Base-by-base conservation (phyloP, 1,140 invertebrate species). In the Pristionchus pacificus region DNA sequence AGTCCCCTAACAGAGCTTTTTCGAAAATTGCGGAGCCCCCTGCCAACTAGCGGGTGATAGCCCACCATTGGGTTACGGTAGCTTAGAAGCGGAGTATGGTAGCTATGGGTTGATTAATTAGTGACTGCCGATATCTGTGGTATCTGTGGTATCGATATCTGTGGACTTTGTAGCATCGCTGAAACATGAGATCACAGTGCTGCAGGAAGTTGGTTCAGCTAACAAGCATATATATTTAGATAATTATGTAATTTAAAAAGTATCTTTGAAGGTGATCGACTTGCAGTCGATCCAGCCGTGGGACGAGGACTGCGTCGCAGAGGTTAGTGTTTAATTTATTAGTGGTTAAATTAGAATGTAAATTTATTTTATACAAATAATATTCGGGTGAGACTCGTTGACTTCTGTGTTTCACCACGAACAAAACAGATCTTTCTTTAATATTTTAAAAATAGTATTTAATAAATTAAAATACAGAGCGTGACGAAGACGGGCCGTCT, bases 221-320 rank as follows among this genome's bases (percentile, higher is more conserved):
- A n/a, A n/a, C n/a, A n/a, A n/a, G n/a, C n/a, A n/a, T n/a, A n/a
- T n/a, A n/a, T n/a, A n/a, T n/a, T n/a, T n/a, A n/a, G n/a, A n/a
- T n/a, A n/a, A 49, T 49, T 49, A 49, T 49, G 19, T 19, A 49
- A 49, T 49, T 49, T 10, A 10, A 10, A 88, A 89, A 65, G 87
- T 91, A 19, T 88, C 89, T 24, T 97, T 94, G 86, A 96, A 98
- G 88, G 80, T 89, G 25, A 97, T 99, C 81, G 97, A 98, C 87
- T 88, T 98, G 74, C 89, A 92, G 71, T 93, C 94, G 31, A 93
- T 98, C 79, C 85, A 94, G 62, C 96, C 96, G 1, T 99, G 95
- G 94, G 96, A 98, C 84, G 85, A 87, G 65, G 90, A 96, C 55
- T 92, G 93, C 32, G 89, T 98, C 30, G 91, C 88, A 81, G 89